These are phyloP conservation scores for Aegithalos caudatus DNA, from an alignment of 2,113 vertebrate genomes.

Conservation along the genomic window DNA sequence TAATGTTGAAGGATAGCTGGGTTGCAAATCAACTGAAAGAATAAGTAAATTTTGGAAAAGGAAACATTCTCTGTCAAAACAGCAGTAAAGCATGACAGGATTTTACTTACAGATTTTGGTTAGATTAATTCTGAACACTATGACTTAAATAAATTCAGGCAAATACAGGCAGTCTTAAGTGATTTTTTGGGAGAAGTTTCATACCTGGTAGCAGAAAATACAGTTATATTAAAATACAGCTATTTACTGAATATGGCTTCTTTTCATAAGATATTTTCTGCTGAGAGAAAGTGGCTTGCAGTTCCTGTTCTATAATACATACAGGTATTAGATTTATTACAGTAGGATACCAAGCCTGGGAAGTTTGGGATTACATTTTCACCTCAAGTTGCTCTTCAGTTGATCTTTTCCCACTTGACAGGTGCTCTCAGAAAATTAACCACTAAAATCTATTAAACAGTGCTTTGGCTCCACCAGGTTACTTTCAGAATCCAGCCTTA, in stretches of 20 bases:
- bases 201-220: neutral
- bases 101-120: neutral
- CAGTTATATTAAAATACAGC: neutral
- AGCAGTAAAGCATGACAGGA: neutral
- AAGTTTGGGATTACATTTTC: neutral
- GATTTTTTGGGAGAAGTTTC: neutral
- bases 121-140: neutral
- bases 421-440: neutral
- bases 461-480: neutral
- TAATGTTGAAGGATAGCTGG: neutral
- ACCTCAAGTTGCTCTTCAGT: neutral
- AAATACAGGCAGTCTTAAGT: neutral
- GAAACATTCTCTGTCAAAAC: neutral
- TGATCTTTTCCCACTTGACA: neutral
- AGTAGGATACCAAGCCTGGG: neutral
- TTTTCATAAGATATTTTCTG: neutral
- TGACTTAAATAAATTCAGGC: neutral
- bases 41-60: neutral
- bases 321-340: neutral
- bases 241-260: neutral
- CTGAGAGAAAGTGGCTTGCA: neutral
- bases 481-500: neutral
- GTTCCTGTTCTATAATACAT: neutral
- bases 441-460: neutral
- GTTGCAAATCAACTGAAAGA: neutral